Percentiles rank a stretch among this genome's conserved stretches.
Evolutionary conservation across 2,888 invertebrate genomes (phyloP).

Genomic region (Drosophila algonquin): DNA sequence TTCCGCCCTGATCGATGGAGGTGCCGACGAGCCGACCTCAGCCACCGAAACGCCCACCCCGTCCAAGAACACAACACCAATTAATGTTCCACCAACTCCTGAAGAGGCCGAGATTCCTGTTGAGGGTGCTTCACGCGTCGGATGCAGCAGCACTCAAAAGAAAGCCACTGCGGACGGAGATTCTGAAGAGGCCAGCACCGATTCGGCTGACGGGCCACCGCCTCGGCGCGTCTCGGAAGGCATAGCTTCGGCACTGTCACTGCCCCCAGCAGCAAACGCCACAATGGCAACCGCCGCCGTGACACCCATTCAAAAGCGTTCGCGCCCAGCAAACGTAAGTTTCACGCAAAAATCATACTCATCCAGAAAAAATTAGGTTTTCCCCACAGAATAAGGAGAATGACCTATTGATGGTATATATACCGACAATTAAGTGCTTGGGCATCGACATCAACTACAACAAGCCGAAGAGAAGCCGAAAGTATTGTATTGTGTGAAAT

Average conservation of each 20-base stretch:
- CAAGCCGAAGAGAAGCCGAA: conserved; percentile 86
- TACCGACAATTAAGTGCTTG: conserved; percentile 87
- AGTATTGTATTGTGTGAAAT: too few species aligned
- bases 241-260: conserved; percentile 21
- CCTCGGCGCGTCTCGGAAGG: conserved; percentile 77
- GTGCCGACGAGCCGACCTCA: background rate
- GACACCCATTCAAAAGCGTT: conserved; percentile 67
- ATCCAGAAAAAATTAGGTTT: background rate
- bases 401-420: conserved; percentile 87
- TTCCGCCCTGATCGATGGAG: conserved; percentile 80
- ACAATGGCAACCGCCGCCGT: conserved; percentile 67
- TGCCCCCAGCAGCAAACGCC: background rate
- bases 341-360: background rate
- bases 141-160: conserved; percentile 80
- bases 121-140: conserved; percentile 25
- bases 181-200: conserved; percentile 63
- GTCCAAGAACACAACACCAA: background rate
- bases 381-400: conserved; percentile 53
- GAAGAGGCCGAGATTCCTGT: background rate
- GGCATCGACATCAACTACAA: conserved; percentile 88
- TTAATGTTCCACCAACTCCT: background rate
- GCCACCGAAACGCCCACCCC: background rate
- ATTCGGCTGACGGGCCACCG: conserved; percentile 54
- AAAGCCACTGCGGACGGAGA: conserved; percentile 86
- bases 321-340: conserved; percentile 49